Conservation (phyloP, 2,888 invertebrate species). For the Beris morrisii region DNA sequence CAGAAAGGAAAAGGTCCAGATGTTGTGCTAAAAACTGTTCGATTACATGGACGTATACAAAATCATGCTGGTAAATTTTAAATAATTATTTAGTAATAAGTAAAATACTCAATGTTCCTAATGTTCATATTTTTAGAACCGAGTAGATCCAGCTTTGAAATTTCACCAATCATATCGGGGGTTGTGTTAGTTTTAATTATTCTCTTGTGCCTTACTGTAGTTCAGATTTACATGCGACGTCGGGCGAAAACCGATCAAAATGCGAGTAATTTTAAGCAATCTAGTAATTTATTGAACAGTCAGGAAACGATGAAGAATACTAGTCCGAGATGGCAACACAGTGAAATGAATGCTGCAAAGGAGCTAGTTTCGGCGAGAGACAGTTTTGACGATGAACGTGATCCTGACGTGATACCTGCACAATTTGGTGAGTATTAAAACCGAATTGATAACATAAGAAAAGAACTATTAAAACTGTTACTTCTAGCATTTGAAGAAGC, state of each 20-base stretch:
- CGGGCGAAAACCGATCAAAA: constrained; percentile 11
- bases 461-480: neutral
- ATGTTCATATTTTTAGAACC: constrained; percentile 5
- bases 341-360: constrained; percentile 44
- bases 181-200: constrained; percentile 37
- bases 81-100: constrained; percentile 2
- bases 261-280: constrained; percentile 5
- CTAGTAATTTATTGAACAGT: constrained; percentile 14
- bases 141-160: constrained; percentile 29
- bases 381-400: constrained; percentile 45
- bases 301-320: constrained; percentile 19
- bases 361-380: constrained; percentile 9
- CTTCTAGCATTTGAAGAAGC: constrained; percentile 21
- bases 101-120: neutral
- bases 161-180: constrained; percentile 39
- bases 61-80: constrained; percentile 31
- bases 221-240: constrained; percentile 36
- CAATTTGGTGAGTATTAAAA: constrained; percentile 60
- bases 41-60: constrained; percentile 44
- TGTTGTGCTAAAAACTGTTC: constrained; percentile 69
- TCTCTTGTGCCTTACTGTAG: constrained; percentile 34
- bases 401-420: constrained; percentile 68
- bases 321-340: constrained; percentile 42
- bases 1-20: constrained; percentile 72
- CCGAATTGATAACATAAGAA: neutral